Base-by-base conservation (phyloP, 2,113 vertebrate genomes). In the Mirza zaza region DNA sequence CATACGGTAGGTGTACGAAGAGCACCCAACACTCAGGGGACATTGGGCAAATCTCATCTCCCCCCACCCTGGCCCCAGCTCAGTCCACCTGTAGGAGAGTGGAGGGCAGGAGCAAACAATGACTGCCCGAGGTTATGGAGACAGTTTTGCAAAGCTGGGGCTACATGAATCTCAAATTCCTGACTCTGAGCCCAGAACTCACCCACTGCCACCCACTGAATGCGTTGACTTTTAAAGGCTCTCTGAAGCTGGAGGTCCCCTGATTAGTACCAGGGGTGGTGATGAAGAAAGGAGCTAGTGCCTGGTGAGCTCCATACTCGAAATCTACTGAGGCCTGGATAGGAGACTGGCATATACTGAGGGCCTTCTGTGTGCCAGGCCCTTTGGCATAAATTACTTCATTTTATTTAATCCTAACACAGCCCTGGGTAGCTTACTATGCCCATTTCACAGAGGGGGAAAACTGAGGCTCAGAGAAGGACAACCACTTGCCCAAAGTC, bases 241-340 rank as follows among this genome's bases (percentile, higher is more conserved):
- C 34, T 61, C 73, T 82, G 76, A n/a, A 65, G 45, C 42, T 5
- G 17, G 0, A 20, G 48, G 32, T 55, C 8, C 75, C 27, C 18
- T 25, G 29, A 23, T 71, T 27, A 85, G 12, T 27, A 0, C 55
- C 7, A 5, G 57, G 32, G 6, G 20, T 5, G 14, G n/a, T 3
- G 32, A 2, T 8, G 15, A 50, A 32, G 36, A 55, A 32, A 55
- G 39, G 45, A 10, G 3, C 36, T 6, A 1, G 25, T 20, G 14
- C 11, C 27, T 42, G 3, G 45, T 13, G 17, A 65, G 48, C 8
- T 9, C 27, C 13, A 4, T 0, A 6, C 4, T 39, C 6, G 0
- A 8, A 27, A 2, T 23, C 61, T 21, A 13, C 15, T 6, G 27
- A 57, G 10, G 52, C 45, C 5, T 6, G 20, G 11, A 63, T 15